These are phyloP conservation scores for Sthenelais limicola DNA, from an alignment of 2,888 invertebrate genomes.

Conservation along the genomic window DNA sequence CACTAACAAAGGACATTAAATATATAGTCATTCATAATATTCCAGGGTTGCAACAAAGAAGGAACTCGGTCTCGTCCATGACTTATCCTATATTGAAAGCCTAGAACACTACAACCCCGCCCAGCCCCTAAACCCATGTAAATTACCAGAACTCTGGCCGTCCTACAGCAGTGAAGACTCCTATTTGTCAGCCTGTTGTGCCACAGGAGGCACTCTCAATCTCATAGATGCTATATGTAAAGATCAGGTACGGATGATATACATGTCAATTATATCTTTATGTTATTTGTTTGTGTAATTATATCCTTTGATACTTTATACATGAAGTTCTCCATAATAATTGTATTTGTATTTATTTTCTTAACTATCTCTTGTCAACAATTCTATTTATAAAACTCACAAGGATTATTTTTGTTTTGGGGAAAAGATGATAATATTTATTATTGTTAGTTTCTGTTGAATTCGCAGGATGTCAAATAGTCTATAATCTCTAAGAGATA, in stretches of 20 bases:
- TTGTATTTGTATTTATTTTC: neutral
- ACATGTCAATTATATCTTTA: too few relatives aligned
- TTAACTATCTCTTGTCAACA: neutral
- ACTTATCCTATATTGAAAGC: slow-evolving; percentile 24
- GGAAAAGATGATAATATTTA: too few relatives aligned
- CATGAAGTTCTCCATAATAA: neutral
- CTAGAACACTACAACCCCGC: slow-evolving; percentile 20
- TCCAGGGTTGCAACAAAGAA: slow-evolving; percentile 26
- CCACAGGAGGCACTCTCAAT: slow-evolving; percentile 22
- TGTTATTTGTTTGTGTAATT: too few relatives aligned
- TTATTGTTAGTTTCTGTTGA: too few relatives aligned
- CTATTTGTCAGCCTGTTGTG: slow-evolving; percentile 24
- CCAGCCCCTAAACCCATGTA: neutral
- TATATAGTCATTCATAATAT: too few relatives aligned
- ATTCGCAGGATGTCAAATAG: too few relatives aligned
- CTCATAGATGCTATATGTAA: slow-evolving; percentile 26
- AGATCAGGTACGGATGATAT: slow-evolving; percentile 12
- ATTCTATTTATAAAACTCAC: too few relatives aligned
- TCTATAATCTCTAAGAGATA: too few relatives aligned
- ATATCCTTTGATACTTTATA: too few relatives aligned
- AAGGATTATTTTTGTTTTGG: too few relatives aligned
- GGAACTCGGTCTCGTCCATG: slow-evolving; percentile 22
- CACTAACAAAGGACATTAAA: neutral
- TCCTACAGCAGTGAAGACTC: slow-evolving; percentile 39
- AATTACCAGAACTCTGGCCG: slow-evolving; percentile 34